Evolutionary conservation across 1,140 invertebrate genomes (phyloP).

Genomic region (Drosophila bifasciata): DNA sequence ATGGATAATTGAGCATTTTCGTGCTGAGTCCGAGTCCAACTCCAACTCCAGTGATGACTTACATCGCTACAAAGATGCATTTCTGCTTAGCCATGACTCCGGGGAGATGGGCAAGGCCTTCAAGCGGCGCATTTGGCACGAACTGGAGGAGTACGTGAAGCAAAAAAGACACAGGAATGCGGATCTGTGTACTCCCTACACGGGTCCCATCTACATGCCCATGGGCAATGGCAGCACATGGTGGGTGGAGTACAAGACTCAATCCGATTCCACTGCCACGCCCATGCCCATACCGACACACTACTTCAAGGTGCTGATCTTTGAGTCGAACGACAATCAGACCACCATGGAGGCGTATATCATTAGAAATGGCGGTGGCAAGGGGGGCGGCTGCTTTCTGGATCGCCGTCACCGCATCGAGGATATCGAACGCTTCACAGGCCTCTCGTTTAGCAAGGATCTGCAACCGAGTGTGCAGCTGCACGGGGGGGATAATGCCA

Average conservation of each 20-base stretch:
- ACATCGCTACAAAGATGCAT: slow-evolving; percentile 47
- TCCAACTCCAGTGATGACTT: slow-evolving; percentile 11
- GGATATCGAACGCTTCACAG: slow-evolving; percentile 45
- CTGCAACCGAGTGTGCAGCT: slow-evolving; percentile 36
- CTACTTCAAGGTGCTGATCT: slow-evolving; percentile 49
- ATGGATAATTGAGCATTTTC: slow-evolving; percentile 55
- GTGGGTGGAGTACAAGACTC: slow-evolving; percentile 41
- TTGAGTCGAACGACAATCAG: slow-evolving; percentile 10
- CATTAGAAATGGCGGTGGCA: slow-evolving; percentile 37
- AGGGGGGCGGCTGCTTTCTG: not conserved
- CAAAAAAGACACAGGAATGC: slow-evolving; percentile 28
- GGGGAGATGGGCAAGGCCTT: slow-evolving; percentile 31
- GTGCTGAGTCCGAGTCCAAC: too few relatives aligned
- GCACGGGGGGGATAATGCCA: slow-evolving; percentile 8
- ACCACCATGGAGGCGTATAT: slow-evolving; percentile 56
- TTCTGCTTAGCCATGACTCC: slow-evolving; percentile 34
- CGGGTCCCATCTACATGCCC: slow-evolving; percentile 47
- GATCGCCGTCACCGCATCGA: slow-evolving; percentile 33
- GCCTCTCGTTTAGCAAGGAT: slow-evolving; percentile 39
- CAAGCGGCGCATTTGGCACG: slow-evolving; percentile 31
- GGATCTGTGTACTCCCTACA: slow-evolving; percentile 44
- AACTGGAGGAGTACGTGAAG: slow-evolving; percentile 32
- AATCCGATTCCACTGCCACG: slow-evolving; percentile 31
- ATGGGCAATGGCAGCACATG: slow-evolving; percentile 4
- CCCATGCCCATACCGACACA: slow-evolving; percentile 42